Conservation (phyloP, 2,888 invertebrate genomes). For the Hydriomena furcata region DNA sequence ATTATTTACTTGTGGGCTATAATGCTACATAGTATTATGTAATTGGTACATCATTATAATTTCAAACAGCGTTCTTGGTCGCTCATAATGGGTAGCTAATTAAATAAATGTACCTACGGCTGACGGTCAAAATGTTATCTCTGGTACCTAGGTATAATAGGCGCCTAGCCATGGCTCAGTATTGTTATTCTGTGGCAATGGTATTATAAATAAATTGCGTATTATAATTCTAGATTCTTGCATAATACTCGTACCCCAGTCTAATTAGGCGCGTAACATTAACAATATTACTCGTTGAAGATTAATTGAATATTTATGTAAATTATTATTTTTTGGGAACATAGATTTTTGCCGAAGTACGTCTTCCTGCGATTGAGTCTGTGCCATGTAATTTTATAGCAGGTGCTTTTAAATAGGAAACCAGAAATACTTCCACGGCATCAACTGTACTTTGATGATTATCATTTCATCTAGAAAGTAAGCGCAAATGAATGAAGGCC, state of each 20-base stretch:
- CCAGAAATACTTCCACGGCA: too few relatives aligned
- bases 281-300: not conserved
- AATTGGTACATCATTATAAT: conserved; percentile 9
- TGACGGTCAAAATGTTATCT: conserved; percentile 48
- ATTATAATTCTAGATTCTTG: conserved; percentile 14
- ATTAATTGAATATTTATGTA: not conserved
- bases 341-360: too few relatives aligned
- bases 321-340: too few relatives aligned
- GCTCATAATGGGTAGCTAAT: conserved; percentile 20
- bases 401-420: too few relatives aligned
- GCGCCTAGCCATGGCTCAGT: conserved; percentile 11
- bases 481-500: conserved; percentile 7
- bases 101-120: conserved; percentile 22
- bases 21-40: not conserved
- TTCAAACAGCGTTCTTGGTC: conserved; percentile 45
- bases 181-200: conserved; percentile 22
- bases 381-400: too few relatives aligned
- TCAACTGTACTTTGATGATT: not conserved
- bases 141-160: conserved; percentile 13
- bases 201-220: conserved; percentile 24
- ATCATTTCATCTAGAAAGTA: conserved; percentile 1
- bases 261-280: conserved; percentile 5
- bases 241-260: conserved; percentile 14
- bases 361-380: too few relatives aligned
- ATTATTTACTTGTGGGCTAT: conserved; percentile 9